phyloP scores from a whole-genome alignment of 2,888 invertebrate genomes.

The Acleris literana region DNA sequence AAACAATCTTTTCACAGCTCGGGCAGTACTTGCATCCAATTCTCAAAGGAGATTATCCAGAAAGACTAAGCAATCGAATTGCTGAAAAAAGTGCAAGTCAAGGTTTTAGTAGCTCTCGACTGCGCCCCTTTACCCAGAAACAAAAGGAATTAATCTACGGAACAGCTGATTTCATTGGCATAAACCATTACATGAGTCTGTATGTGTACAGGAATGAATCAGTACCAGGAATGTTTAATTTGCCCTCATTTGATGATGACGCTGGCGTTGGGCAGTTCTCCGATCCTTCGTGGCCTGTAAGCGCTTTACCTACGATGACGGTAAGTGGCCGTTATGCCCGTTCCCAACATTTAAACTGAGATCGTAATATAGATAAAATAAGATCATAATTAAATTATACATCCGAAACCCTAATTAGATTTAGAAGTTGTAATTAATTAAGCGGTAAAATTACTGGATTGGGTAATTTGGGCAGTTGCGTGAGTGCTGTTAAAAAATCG shows the following conservation, averaged over 20 bases:
- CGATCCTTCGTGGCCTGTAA: constrained; percentile 45
- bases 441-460: no score
- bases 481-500: no score
- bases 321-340: constrained; percentile 35
- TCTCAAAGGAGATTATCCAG: constrained; percentile 45
- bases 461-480: no score
- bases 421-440: neutral
- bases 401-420: neutral
- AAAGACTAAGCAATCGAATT: constrained; percentile 41
- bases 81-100: constrained; percentile 42
- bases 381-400: no score
- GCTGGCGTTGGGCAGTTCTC: constrained; percentile 40
- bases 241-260: constrained; percentile 44
- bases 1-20: constrained; percentile 28
- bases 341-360: neutral
- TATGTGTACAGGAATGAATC: constrained; percentile 45
- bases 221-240: constrained; percentile 37
- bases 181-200: constrained; percentile 44
- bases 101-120: constrained; percentile 42
- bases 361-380: no score
- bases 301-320: constrained; percentile 36
- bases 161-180: constrained; percentile 44
- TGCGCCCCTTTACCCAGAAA: constrained; percentile 42
- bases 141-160: constrained; percentile 43
- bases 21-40: constrained; percentile 46